These are phyloP conservation scores for Notiomystis cincta DNA, from an alignment of 2,113 vertebrate genomes.

Conservation along the genomic window DNA sequence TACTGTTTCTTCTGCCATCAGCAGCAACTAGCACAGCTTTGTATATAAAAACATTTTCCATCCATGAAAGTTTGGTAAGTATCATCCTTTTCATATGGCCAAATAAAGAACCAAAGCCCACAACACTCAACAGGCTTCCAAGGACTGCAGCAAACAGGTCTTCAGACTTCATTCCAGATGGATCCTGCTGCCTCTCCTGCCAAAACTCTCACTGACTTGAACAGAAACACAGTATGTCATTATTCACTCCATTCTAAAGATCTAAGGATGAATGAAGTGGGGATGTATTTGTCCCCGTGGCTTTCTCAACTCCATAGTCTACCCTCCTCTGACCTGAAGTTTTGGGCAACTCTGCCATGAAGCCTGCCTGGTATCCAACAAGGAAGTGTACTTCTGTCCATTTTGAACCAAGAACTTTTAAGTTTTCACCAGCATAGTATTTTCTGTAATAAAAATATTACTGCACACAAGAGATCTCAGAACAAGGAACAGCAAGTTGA, in stretches of 20 bases:
- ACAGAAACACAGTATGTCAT: not conserved
- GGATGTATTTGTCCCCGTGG: not conserved
- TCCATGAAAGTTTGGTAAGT: not conserved
- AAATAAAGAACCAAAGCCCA: not conserved
- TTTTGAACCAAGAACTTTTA: not conserved
- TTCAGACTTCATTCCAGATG: not conserved
- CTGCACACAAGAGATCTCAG: conserved; percentile 23
- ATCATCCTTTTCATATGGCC: not conserved
- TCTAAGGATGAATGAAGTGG: not conserved
- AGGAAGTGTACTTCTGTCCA: not conserved
- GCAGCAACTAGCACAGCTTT: not conserved
- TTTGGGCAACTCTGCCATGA: conserved; percentile 14
- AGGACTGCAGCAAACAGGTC: not conserved
- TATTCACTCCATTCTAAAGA: not conserved
- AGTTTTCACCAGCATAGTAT: conserved; percentile 13
- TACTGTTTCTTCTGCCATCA: not conserved
- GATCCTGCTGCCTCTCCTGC: not conserved
- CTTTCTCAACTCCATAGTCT: not conserved
- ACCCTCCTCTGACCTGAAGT: not conserved
- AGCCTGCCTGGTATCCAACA: conserved; percentile 16
- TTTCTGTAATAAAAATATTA: conserved; percentile 55
- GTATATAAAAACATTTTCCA: not conserved
- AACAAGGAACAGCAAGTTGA: not conserved
- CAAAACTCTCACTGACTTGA: not conserved
- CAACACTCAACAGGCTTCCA: not conserved